These are phyloP conservation scores for Solea solea DNA, from an alignment of 2,113 vertebrate species.

Conservation along the genomic window DNA sequence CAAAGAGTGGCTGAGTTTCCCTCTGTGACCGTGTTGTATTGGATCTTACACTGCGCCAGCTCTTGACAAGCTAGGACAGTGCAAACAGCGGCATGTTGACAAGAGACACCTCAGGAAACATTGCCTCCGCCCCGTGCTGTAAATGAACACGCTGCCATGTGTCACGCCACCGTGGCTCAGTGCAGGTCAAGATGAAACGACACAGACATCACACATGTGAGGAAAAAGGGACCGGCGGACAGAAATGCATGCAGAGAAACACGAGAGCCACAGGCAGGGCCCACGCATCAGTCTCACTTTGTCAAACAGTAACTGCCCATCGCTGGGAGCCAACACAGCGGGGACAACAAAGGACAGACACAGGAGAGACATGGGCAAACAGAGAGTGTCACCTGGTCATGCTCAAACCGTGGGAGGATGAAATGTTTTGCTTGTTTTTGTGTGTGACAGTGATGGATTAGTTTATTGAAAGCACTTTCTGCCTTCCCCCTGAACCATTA, in stretches of 20 bases:
- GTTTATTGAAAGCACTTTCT: slow-evolving; percentile 7
- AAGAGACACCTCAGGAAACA: slow-evolving; percentile 31
- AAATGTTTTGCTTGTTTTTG: neutral
- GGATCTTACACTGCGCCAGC: slow-evolving; percentile 14
- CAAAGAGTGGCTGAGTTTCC: slow-evolving; percentile 50
- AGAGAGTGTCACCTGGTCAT: neutral
- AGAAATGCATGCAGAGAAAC: slow-evolving; percentile 3
- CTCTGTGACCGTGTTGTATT: slow-evolving; percentile 21
- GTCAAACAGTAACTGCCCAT: slow-evolving; percentile 7
- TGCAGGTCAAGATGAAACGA: slow-evolving; percentile 7
- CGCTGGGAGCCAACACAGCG: slow-evolving; percentile 2
- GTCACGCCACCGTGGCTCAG: slow-evolving; percentile 11
- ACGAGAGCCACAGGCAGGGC: slow-evolving; percentile 19
- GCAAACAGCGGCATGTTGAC: slow-evolving; percentile 51
- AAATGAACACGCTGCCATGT: slow-evolving; percentile 25
- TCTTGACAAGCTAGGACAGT: slow-evolving; percentile 52
- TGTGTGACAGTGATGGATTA: slow-evolving; percentile 38
- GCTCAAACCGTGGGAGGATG: slow-evolving; percentile 15
- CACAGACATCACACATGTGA: neutral
- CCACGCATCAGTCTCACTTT: slow-evolving; percentile 7
- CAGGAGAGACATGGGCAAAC: neutral
- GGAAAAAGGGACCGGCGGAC: neutral
- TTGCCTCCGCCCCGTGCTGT: slow-evolving; percentile 9
- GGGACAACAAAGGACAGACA: neutral
- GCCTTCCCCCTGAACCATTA: slow-evolving; percentile 9